phyloP scores from a whole-genome alignment of 2,888 invertebrate genomes.

The Agelastica alni region DNA sequence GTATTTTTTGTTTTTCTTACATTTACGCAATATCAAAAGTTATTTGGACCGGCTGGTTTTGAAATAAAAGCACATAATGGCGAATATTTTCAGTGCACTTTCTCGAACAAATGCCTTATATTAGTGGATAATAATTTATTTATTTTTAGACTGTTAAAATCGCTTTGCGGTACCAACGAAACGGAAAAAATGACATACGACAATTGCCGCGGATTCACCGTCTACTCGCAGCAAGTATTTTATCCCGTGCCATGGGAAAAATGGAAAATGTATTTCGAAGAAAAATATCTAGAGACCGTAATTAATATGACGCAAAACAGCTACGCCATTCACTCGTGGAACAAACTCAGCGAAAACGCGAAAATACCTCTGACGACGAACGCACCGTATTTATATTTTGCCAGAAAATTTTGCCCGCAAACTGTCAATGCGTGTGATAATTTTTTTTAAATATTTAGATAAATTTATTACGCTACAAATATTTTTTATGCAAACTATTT shows the following conservation, averaged over 20 bases:
- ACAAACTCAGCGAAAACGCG: constrained; percentile 57
- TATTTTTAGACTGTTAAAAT: constrained; percentile 57
- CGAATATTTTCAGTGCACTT: too few relatives aligned
- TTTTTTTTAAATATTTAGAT: not conserved
- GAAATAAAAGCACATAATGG: too few relatives aligned
- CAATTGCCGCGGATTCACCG: constrained; percentile 68
- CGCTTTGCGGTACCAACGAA: constrained; percentile 61
- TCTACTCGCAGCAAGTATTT: constrained; percentile 64
- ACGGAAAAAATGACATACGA: constrained; percentile 60
- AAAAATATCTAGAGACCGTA: constrained; percentile 52
- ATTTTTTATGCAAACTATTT: not conserved
- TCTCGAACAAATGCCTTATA: too few relatives aligned
- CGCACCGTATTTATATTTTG: constrained; percentile 59
- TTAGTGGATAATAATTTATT: too few relatives aligned
- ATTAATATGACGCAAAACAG: constrained; percentile 54
- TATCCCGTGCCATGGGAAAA: constrained; percentile 68
- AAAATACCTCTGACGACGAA: constrained; percentile 55
- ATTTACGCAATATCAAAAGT: too few relatives aligned
- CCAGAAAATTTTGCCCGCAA: constrained; percentile 59
- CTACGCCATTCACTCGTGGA: constrained; percentile 63
- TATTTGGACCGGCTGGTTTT: too few relatives aligned
- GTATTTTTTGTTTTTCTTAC: too few relatives aligned
- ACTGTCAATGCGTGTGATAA: constrained; percentile 51
- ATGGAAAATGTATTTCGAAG: constrained; percentile 66
- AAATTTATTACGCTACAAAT: not conserved